Percentiles rank a stretch among this genome's conserved stretches.
These are phyloP conservation scores for Melanotaenia trifasciata DNA, from an alignment of 2,797 vertebrate species.

Conservation along the genomic window DNA sequence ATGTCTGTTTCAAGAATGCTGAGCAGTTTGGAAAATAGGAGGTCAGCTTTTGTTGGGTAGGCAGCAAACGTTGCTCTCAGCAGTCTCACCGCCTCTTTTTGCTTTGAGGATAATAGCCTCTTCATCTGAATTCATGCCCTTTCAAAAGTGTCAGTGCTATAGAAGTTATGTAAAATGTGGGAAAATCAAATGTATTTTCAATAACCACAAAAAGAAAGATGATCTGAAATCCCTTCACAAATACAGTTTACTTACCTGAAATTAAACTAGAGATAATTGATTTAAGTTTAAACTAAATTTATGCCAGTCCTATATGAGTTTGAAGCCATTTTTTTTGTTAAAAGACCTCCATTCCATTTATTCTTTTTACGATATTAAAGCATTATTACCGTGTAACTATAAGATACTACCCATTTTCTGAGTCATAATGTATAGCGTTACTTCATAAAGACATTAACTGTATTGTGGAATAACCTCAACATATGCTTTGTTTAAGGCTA, in stretches of 20 bases:
- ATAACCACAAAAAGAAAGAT: no score
- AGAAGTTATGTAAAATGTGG: background rate
- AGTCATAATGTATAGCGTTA: background rate
- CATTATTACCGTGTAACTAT: background rate
- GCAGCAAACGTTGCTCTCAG: background rate
- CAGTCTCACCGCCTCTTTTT: background rate
- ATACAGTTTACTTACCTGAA: background rate
- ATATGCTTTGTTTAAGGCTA: slow-evolving; percentile 42
- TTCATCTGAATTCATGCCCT: background rate
- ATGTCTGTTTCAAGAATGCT: background rate
- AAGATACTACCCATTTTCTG: background rate
- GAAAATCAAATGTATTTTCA: no score
- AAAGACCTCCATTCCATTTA: no score
- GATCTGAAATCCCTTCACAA: background rate
- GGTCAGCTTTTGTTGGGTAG: background rate
- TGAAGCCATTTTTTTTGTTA: no score
- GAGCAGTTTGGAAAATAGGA: background rate
- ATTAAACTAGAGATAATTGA: no score
- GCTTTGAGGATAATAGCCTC: background rate
- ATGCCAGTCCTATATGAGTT: no score
- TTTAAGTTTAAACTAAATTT: no score
- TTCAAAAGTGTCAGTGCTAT: background rate
- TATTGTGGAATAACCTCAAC: background rate
- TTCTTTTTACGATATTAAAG: background rate
- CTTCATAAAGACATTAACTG: background rate